Conservation (phyloP, 1,140 invertebrate species). For the Acromyrmex heyeri region DNA sequence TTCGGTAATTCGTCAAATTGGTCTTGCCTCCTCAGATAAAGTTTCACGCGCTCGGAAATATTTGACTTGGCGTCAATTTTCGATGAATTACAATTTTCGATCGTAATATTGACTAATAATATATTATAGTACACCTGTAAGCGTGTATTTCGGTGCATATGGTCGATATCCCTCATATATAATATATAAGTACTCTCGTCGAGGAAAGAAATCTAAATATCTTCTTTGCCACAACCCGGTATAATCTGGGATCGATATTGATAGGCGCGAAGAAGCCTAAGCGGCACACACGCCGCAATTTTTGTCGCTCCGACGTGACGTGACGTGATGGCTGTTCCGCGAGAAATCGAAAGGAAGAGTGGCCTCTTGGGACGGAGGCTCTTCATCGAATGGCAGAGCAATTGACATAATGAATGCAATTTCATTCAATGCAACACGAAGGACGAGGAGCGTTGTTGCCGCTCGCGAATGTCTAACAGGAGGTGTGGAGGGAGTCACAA, state of each 20-base stretch:
- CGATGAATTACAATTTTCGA: neutral
- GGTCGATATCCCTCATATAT: neutral
- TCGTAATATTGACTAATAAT: neutral
- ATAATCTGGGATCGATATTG: constrained; percentile 2
- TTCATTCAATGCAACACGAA: constrained; percentile 73
- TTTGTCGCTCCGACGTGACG: neutral
- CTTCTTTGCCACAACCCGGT: neutral
- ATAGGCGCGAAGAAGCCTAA: constrained; percentile 13
- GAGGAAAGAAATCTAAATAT: neutral
- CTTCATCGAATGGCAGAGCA: constrained; percentile 71
- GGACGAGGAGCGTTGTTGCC: constrained; percentile 69
- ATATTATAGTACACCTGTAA: neutral
- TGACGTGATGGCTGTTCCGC: neutral
- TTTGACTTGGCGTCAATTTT: neutral
- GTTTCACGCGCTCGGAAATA: constrained; percentile 9
- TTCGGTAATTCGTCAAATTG: constrained; percentile 41
- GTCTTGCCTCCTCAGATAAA: constrained; percentile 23
- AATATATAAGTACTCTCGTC: neutral
- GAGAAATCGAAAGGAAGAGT: constrained; percentile 64
- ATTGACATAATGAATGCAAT: constrained; percentile 78
- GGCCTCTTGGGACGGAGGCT: constrained; percentile 63
- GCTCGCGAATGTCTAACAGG: constrained; percentile 61
- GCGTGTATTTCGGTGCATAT: neutral
- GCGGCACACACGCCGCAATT: neutral
- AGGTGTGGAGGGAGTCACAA: neutral